Percentiles rank a stretch among this genome's conserved stretches.
Conservation (phyloP, 2,888 invertebrate genomes). For the Napeogenes sylphis region DNA sequence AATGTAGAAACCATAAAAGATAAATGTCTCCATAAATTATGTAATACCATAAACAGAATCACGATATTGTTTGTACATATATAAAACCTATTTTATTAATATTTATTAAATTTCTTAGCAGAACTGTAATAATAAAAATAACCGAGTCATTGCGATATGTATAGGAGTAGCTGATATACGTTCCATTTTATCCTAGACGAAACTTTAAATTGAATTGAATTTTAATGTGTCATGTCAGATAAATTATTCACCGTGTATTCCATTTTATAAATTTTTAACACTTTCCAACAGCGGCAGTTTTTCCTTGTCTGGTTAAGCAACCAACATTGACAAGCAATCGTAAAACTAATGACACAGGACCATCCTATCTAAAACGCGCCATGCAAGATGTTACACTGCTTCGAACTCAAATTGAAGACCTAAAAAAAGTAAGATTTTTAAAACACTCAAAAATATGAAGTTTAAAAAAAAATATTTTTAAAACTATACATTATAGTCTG, state of each 20-base stretch:
- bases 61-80: too few species aligned
- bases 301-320: conserved; percentile 41
- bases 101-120: not conserved
- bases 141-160: not conserved
- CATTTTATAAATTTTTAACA: not conserved
- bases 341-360: conserved; percentile 23
- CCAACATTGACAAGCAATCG: conserved; percentile 20
- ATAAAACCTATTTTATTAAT: too few species aligned
- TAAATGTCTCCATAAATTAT: too few species aligned
- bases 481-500: too few species aligned
- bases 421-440: conserved; percentile 50
- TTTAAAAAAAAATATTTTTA: too few species aligned
- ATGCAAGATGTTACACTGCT: conserved; percentile 51
- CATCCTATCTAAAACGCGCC: conserved; percentile 43
- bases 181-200: conserved; percentile 13
- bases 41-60: too few species aligned
- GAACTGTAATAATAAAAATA: not conserved
- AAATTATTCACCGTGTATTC: conserved; percentile 1
- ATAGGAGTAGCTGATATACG: conserved; percentile 7
- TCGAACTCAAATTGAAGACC: conserved; percentile 48
- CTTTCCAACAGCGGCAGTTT: conserved; percentile 35
- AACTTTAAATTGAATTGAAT: conserved; percentile 12
- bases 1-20: too few species aligned
- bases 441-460: not conserved
- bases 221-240: not conserved